Evolutionary conservation across 2,888 invertebrate genomes (phyloP), one percentile per base, ranked within the genome.

Genomic region (Meloe dianella): DNA sequence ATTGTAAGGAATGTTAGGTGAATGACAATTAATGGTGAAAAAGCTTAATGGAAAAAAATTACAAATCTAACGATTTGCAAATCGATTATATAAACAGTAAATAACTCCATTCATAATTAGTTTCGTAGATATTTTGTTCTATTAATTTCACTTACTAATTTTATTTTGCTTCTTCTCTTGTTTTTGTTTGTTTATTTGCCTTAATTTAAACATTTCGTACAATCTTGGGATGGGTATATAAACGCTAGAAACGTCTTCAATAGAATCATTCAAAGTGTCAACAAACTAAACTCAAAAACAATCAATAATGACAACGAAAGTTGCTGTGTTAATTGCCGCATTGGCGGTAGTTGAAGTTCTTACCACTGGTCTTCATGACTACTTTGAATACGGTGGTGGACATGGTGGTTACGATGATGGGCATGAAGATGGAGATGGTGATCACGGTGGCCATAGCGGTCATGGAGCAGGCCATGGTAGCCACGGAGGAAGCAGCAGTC

Each of bases 401-500:
- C 14, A 47, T 17, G 63, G 57, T 24, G 64, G 59, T 12, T 35
- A 47, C n/a, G 27, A 17, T 30, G 66, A 60, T 20, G 66, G 60
- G n/a, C 6, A 63, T 47, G 68, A 59, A 10, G 61, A 63, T 17
- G 68, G 67, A 20, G 61, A 64, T 47, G 67, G 68, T 41, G 67
- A 67, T 38, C 60, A 68, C 56, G 68, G 68, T 47, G 64, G 60
- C 41, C 41, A 24, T 10, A 4, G 4, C 59, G 66, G n/a, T n/a
- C n/a, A n/a, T n/a, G n/a, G n/a, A n/a, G n/a, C n/a, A n/a, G n/a
- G n/a, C n/a, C n/a, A n/a, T n/a, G n/a, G 12, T 10, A 10, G 32
- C n/a, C 47, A 61, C n/a, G 70, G 74, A 2, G 64, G 63, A 20
- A 66, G 65, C 2, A 68, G 69, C 3, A 68, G 69, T 24, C 68